Evolutionary conservation across 2,797 vertebrate genomes (phyloP).

Genomic region (Valencia hispanica): DNA sequence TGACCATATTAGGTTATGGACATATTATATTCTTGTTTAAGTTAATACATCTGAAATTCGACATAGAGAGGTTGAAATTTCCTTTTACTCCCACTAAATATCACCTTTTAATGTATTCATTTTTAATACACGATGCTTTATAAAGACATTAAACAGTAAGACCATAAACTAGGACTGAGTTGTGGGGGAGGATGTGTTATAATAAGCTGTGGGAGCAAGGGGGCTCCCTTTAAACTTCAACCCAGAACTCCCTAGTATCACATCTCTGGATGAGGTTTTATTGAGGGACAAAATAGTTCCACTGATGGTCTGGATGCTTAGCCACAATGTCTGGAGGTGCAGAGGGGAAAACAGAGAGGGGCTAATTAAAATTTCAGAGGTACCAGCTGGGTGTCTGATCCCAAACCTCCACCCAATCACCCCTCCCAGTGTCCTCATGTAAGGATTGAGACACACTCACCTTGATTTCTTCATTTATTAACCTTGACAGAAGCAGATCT

Average conservation of each 20-base stretch:
- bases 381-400: conserved; percentile 74
- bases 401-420: conserved; percentile 16
- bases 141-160: conserved; percentile 30
- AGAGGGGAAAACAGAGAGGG: conserved; percentile 67
- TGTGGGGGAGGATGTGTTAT: conserved; percentile 17
- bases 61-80: not conserved
- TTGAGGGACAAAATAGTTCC: conserved; percentile 65
- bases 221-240: conserved; percentile 47
- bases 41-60: not conserved
- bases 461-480: conserved; percentile 81
- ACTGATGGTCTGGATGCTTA: conserved; percentile 59
- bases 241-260: conserved; percentile 49
- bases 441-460: conserved; percentile 76
- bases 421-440: conserved; percentile 66
- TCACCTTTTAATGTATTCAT: conserved; percentile 3
- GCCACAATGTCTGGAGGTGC: conserved; percentile 67
- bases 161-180: conserved; percentile 41
- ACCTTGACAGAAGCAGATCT: conserved; percentile 80
- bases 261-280: conserved; percentile 56
- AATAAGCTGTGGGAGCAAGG: conserved; percentile 6
- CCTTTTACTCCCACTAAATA: not conserved
- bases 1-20: too few species aligned
- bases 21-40: not conserved
- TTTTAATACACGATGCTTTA: conserved; percentile 16
- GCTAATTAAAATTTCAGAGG: conserved; percentile 80